Evolutionary conservation across 2,113 vertebrate genomes (phyloP).

Genomic region (Pagrus major): DNA sequence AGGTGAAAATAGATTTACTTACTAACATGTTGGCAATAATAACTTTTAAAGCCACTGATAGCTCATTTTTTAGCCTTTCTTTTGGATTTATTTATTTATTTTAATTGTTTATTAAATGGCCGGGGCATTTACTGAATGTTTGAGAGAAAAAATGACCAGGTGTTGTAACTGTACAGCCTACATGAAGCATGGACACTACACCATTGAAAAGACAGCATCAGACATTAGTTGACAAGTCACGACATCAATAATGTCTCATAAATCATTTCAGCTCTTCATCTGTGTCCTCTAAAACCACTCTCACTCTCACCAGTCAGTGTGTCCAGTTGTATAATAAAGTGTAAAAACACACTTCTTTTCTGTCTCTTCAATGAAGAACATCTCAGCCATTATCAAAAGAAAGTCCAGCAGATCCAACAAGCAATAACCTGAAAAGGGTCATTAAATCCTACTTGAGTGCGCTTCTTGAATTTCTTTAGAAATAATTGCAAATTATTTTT

Average conservation of each 20-base stretch:
- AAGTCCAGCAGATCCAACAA: conserved; percentile 4
- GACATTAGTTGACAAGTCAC: neutral
- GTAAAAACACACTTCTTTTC: conserved; percentile 10
- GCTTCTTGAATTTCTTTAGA: conserved; percentile 33
- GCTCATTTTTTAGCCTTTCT: neutral
- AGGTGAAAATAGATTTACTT: neutral
- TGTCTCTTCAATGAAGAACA: conserved; percentile 9
- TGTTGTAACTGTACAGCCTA: neutral
- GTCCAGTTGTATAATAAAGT: neutral
- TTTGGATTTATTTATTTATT: neutral
- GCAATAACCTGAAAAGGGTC: conserved; percentile 5
- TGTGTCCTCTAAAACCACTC: neutral
- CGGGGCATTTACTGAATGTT: neutral
- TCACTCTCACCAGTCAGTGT: neutral
- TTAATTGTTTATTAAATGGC: neutral
- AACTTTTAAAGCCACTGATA: neutral
- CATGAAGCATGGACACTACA: neutral
- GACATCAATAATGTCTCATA: neutral
- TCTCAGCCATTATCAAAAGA: neutral
- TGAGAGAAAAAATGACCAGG: neutral
- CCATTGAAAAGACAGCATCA: neutral
- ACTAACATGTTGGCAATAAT: neutral
- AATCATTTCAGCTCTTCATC: neutral
- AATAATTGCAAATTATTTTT: conserved; percentile 24
- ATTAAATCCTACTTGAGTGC: conserved; percentile 21